These are phyloP conservation scores for Eupithecia pulchellata DNA, from an alignment of 2,888 invertebrate genomes.

Conservation along the genomic window DNA sequence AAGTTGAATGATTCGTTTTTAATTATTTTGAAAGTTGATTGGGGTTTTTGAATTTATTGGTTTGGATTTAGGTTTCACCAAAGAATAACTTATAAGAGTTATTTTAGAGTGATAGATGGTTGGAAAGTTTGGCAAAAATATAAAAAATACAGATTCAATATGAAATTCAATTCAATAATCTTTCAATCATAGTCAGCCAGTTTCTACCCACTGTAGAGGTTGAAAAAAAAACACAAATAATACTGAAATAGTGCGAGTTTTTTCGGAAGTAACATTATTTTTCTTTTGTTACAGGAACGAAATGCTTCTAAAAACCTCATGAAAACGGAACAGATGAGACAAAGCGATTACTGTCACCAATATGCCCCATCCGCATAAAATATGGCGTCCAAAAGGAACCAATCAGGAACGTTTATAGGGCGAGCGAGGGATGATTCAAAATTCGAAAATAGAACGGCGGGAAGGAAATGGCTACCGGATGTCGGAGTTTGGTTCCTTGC, in stretches of 20 bases:
- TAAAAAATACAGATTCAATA: too few relatives aligned
- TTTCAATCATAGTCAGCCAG: too few relatives aligned
- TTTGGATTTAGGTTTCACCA: not conserved
- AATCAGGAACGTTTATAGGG: conserved; percentile 61
- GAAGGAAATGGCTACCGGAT: conserved; percentile 68
- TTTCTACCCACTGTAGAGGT: too few relatives aligned
- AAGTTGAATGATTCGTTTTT: conserved; percentile 36
- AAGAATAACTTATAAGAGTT: not conserved
- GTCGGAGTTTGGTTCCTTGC: conserved; percentile 66
- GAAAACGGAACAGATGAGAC: conserved; percentile 59
- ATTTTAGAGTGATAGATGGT: not conserved
- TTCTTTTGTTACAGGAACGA: conserved; percentile 60
- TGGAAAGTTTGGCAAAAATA: not conserved
- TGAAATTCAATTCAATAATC: too few relatives aligned
- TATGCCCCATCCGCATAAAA: conserved; percentile 71
- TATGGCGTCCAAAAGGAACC: conserved; percentile 70
- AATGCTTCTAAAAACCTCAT: conserved; percentile 51
- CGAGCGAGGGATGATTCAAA: conserved; percentile 65
- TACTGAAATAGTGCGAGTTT: too few relatives aligned
- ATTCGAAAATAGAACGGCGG: conserved; percentile 69
- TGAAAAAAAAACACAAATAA: too few relatives aligned
- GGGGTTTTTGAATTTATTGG: conserved; percentile 20
- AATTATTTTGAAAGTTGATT: conserved; percentile 22
- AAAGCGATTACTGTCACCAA: conserved; percentile 56
- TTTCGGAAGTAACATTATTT: conserved; percentile 5